Evolutionary conservation across 2,113 vertebrate genomes (phyloP).

Genomic region (Anthoscopus minutus): DNA sequence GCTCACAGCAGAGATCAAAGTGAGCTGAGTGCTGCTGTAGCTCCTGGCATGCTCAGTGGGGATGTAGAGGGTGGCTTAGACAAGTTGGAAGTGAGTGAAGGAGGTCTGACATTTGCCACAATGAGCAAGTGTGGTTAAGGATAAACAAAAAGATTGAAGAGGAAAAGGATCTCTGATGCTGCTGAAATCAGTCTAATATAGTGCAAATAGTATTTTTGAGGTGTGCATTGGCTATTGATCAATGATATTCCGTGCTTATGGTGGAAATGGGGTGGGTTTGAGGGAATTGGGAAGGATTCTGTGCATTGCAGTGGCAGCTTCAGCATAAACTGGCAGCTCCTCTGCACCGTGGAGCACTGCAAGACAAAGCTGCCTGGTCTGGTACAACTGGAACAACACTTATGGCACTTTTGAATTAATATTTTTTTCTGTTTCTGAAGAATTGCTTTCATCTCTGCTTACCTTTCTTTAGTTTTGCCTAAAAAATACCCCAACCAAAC

Average conservation of each 20-base stretch:
- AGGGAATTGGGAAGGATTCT: neutral
- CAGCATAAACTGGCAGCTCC: neutral
- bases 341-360: neutral
- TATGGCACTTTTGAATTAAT: rapidly evolving
- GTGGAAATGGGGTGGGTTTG: neutral
- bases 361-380: neutral
- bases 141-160: neutral
- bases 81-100: neutral
- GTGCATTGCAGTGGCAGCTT: neutral
- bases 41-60: neutral
- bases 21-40: rapidly evolving
- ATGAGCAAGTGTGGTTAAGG: neutral
- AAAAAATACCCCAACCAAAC: neutral
- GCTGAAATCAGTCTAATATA: neutral
- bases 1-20: neutral
- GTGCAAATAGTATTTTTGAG: rapidly evolving
- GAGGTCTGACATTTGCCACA: neutral
- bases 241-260: rapidly evolving
- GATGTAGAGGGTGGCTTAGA: neutral
- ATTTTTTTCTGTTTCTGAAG: neutral
- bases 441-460: neutral
- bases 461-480: neutral
- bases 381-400: neutral
- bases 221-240: rapidly evolving
- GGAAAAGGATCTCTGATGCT: neutral